Conservation (phyloP, 2,888 invertebrate species). For the Polydrusus tereticollis region DNA sequence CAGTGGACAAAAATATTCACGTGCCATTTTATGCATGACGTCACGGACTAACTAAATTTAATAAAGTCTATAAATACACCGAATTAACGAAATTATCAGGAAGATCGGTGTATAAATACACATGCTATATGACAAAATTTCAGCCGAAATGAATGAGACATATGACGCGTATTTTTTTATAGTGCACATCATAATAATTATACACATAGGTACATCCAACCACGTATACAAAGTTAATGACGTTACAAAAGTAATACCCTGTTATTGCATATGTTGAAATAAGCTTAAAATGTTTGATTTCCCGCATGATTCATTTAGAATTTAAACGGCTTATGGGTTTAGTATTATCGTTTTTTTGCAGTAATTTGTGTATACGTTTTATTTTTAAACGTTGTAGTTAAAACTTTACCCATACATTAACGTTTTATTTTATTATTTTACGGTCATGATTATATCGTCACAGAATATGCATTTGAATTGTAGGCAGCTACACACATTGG, state of each 20-base stretch:
- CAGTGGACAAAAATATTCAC: constrained; percentile 25
- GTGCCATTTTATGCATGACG: constrained; percentile 20
- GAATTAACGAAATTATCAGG: constrained; percentile 37
- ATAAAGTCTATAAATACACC: constrained; percentile 38
- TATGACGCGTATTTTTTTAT: background rate
- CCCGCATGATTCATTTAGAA: too few relatives aligned
- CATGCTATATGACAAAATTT: constrained; percentile 17
- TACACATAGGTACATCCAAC: background rate
- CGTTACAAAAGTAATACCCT: background rate
- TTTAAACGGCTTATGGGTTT: too few relatives aligned
- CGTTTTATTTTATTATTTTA: too few relatives aligned
- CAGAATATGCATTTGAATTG: too few relatives aligned
- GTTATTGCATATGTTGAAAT: background rate
- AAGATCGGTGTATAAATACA: constrained; percentile 20
- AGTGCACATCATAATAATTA: background rate
- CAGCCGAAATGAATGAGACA: constrained; percentile 3
- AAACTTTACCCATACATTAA: too few relatives aligned
- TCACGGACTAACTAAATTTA: constrained; percentile 35
- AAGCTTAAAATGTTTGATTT: too few relatives aligned
- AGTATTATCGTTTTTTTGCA: too few relatives aligned
- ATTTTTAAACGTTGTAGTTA: too few relatives aligned
- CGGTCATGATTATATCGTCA: too few relatives aligned
- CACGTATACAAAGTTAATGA: constrained; percentile 1
- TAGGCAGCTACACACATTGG: too few relatives aligned
- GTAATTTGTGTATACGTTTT: too few relatives aligned